Base-by-base conservation (phyloP, 2,888 invertebrate species). In the Mythimna pallens region DNA sequence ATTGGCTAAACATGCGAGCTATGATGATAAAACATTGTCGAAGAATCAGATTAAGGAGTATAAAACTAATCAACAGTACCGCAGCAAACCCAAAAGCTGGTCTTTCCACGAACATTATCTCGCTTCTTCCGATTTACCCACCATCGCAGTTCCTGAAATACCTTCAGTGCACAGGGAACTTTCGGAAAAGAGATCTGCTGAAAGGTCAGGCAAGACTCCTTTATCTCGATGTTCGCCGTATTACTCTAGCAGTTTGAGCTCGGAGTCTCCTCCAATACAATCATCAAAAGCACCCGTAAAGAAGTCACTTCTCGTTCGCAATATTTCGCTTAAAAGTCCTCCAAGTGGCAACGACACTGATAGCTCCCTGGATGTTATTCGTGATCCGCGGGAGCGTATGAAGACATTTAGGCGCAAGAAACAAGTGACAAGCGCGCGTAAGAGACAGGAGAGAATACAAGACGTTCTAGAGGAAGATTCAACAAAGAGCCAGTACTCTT, bases 271-370 rank as follows among this genome's bases (percentile, higher is more conserved):
- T 3, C 97, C 98, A 3, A 97, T 97, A 90, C 97, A 97, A 73
- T 96, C 97, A 50, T 96, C 97, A 64, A 97, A 97, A 86, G 97
- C 97, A 9, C 97, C 97, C 0, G 97, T 97, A 25, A 98, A 97
- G 91, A 97, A 97, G 67, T 97, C 97, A 0, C 88, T 97, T 47
- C 93, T 97, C 5, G 97, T 97, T 77, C 95, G 96, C 82, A 96
- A 97, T 81, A 96, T 97, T 86, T 97, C 97, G 20, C 92, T 97
- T 50, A 97, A 97, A 88, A 97, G 97, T 91, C 97, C 98, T 20
- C 97, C 97, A 0, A 98, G 98, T 88, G 98, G 98, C 73, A 98
- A 98, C 84, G 98, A 98, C 80, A 98, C 98, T 0, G 98, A 98
- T 78, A 98, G 98, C 87, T 98, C 98, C 1, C 89, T 97, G 76